Evolutionary conservation across 1,140 invertebrate species (phyloP), one percentile per base, ranked within the genome.

Genomic region (Cataglyphis hispanica): DNA sequence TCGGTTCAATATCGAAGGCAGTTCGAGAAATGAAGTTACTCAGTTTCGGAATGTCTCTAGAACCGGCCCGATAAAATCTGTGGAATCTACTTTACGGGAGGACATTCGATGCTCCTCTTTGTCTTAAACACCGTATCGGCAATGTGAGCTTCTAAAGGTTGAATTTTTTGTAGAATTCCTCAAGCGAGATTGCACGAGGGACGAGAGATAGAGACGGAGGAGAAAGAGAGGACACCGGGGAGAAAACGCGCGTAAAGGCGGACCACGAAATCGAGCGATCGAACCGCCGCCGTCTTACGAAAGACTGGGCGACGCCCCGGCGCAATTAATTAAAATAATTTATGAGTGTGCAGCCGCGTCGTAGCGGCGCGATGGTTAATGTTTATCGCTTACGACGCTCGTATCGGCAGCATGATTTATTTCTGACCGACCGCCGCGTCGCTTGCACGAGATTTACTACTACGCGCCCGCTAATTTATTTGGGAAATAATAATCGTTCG

Each of bases 21-120:
- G 67, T 83, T 72, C 5, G 53, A 83, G 78, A 83, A 83, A 83
- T 83, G 78, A 83, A 83, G 78, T 81, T 83, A 83, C 78, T 83
- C 53, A 67, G 25, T 83, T 53, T 58, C 53, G 78, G 78, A 83
- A 83, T 83, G 78, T 81, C 66, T 66, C 37, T 19, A 6, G 78
- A n/a, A 58, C 25, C 37, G 67, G 37, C 25, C 25, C 78, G 66
- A 83, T 83, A 83, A 83, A 83, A 83, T 83, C 53, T 69, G 78
- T 58, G 78, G 78, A 83, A 83, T 83, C 69, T 83, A 40, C 64
- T 83, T 83, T 72, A 83, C 67, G 34, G 50, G 43, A 16, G 53
- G 53, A 61, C 78, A 61, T 60, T 72, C 67, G 78, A 61, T 31
- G 78, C 61, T 27, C 34, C 27, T 25, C 78, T 83, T 83, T 83